Percentiles rank a stretch among this genome's conserved stretches.
phyloP scores from a whole-genome alignment of 2,797 vertebrate genomes.

The Dendrocincla tyrannina region DNA sequence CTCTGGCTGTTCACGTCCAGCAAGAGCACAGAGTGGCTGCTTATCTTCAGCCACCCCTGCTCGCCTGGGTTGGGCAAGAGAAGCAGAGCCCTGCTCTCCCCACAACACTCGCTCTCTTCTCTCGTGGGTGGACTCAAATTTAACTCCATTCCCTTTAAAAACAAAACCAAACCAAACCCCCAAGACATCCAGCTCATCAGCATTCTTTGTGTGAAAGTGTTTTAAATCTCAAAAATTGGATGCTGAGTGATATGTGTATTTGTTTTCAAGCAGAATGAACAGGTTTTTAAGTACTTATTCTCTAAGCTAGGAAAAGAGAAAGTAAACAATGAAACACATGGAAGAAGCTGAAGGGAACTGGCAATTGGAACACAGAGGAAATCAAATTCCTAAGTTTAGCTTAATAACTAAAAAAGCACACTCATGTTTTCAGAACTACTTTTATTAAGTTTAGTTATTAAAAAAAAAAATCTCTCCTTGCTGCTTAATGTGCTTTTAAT shows the following conservation, averaged over 20 bases:
- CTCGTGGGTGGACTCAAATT: background rate
- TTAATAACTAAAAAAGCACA: background rate
- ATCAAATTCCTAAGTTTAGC: background rate
- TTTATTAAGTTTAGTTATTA: background rate
- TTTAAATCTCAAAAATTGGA: background rate
- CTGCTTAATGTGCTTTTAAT: background rate
- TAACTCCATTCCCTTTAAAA: background rate
- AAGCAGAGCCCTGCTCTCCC: background rate
- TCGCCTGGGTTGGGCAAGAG: background rate
- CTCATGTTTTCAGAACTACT: background rate
- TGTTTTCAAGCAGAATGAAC: background rate
- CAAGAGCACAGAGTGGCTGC: background rate
- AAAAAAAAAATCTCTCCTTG: background rate
- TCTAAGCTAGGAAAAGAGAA: background rate
- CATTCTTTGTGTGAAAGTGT: background rate
- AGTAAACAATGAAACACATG: background rate
- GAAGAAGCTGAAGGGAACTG: background rate
- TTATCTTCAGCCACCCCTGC: background rate
- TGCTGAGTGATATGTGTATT: background rate
- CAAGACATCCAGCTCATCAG: background rate
- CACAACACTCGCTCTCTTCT: fast-evolving
- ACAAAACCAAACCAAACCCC: background rate
- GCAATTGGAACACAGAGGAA: background rate
- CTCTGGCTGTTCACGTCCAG: background rate
- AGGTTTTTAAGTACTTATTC: background rate